Percentiles rank a stretch among this genome's conserved stretches.
These are phyloP conservation scores for Vombatus ursinus DNA, from an alignment of 2,113 vertebrate species.

Conservation along the genomic window DNA sequence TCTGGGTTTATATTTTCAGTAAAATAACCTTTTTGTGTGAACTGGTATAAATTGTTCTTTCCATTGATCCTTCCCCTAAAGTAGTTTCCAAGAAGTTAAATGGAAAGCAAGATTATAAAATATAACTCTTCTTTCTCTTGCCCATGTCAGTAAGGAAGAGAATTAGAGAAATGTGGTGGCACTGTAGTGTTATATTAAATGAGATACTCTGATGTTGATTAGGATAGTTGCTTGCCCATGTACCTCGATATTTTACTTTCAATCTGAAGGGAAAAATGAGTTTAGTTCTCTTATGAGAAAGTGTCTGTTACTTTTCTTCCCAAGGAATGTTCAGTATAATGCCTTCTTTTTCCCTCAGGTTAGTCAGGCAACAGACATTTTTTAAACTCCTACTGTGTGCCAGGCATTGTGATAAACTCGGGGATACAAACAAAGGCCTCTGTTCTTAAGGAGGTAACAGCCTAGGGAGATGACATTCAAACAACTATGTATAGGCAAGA, in stretches of 20 bases:
- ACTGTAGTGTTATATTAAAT: not conserved
- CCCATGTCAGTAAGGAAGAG: not conserved
- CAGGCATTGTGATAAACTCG: not conserved
- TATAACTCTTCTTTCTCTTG: constrained; percentile 29
- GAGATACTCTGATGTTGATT: not conserved
- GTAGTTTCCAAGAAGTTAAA: constrained; percentile 28
- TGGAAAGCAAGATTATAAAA: constrained; percentile 10
- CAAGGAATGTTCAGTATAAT: not conserved
- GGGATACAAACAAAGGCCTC: not conserved
- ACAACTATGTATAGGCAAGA: not conserved
- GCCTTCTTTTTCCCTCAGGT: not conserved
- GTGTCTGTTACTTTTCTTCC: not conserved
- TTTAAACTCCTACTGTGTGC: not conserved
- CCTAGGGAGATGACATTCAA: not conserved
- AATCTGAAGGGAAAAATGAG: constrained; percentile 7
- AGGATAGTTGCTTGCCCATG: not conserved
- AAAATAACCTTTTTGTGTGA: not conserved
- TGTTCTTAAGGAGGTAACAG: not conserved
- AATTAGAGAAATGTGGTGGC: not conserved
- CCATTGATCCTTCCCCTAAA: constrained; percentile 39
- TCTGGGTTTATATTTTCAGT: not conserved
- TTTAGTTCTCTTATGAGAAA: not conserved
- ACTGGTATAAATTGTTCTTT: constrained; percentile 1
- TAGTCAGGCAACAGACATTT: not conserved
- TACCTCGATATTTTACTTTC: not conserved